phyloP scores from a whole-genome alignment of 2,888 invertebrate species.

The Nemotelus nigrinus region DNA sequence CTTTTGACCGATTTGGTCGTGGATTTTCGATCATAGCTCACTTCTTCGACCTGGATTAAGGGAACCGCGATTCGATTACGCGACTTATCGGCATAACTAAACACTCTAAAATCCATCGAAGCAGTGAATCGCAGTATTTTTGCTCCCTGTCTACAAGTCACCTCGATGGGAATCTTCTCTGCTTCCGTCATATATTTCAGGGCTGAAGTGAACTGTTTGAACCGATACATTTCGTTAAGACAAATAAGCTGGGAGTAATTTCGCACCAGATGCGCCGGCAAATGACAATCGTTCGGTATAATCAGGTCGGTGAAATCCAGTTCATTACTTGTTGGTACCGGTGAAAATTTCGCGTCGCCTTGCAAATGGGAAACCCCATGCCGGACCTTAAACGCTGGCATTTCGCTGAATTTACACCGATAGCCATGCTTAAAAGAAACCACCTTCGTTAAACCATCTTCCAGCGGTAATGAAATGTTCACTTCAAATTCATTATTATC shows the following conservation, averaged over 20 bases:
- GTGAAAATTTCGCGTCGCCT: constrained; percentile 31
- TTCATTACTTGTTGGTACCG: constrained; percentile 2
- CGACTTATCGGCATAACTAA: constrained; percentile 12
- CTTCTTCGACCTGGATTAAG: background rate
- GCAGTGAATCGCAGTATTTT: background rate
- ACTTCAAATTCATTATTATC: constrained; percentile 5
- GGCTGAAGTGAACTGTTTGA: background rate
- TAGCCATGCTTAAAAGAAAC: constrained; percentile 25
- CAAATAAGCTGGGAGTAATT: constrained; percentile 28
- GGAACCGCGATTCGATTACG: background rate
- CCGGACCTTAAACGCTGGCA: background rate
- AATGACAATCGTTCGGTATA: background rate
- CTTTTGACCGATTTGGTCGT: background rate
- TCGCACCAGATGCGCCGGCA: constrained; percentile 13
- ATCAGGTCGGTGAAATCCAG: constrained; percentile 4
- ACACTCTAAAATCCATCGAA: background rate
- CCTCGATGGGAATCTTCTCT: constrained; percentile 16
- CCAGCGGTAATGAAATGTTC: constrained; percentile 8
- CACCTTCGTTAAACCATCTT: background rate
- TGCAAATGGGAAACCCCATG: constrained; percentile 25
- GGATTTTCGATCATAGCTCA: background rate
- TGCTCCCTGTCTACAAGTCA: background rate
- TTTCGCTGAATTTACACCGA: constrained; percentile 17
- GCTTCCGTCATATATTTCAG: background rate
- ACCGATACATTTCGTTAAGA: constrained; percentile 9